Conservation (phyloP, 2,113 vertebrate species). For the Oreochromis spilurus region DNA sequence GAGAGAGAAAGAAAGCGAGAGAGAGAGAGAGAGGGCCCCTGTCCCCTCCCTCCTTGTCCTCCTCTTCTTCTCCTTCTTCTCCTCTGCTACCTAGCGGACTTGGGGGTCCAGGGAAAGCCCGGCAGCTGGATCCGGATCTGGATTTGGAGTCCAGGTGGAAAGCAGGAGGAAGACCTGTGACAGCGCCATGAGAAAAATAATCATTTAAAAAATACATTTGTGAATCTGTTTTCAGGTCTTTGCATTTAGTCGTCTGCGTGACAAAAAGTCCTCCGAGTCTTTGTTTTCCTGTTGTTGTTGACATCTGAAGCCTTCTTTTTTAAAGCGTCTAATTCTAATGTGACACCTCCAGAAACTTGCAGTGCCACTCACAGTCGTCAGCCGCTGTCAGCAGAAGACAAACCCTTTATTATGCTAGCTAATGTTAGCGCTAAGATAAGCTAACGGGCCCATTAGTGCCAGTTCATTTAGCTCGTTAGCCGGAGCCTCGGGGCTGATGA, state of each 20-base stretch:
- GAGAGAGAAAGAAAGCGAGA: constrained; percentile 41
- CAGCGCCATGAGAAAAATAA: background rate
- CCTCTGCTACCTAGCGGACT: constrained; percentile 88
- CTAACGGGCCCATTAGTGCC: constrained; percentile 70
- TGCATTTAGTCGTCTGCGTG: background rate
- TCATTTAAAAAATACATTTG: background rate
- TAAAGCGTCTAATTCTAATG: constrained; percentile 21
- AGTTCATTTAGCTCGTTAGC: constrained; percentile 74
- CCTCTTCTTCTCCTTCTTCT: constrained; percentile 55
- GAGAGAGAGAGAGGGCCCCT: constrained; percentile 73
- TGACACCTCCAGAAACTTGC: constrained; percentile 16
- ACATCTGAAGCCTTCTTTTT: background rate
- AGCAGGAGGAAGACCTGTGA: background rate
- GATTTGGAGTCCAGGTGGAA: constrained; percentile 68
- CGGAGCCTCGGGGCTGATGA: constrained; percentile 65
- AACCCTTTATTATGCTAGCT: constrained; percentile 59
- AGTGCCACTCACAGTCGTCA: background rate
- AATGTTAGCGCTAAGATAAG: constrained; percentile 57
- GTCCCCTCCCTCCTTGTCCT: constrained; percentile 36
- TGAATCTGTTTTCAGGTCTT: background rate
- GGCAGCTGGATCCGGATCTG: constrained; percentile 82
- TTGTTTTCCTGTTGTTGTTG: constrained; percentile 15
- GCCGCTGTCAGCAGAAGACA: constrained; percentile 32
- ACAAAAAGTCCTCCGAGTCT: background rate
- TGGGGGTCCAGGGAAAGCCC: constrained; percentile 79